A percentile compares a stretch with the other conserved stretches of the same genome.
Evolutionary conservation across 2,888 invertebrate species (phyloP).

Genomic region (Shargacucullia verbasci): DNA sequence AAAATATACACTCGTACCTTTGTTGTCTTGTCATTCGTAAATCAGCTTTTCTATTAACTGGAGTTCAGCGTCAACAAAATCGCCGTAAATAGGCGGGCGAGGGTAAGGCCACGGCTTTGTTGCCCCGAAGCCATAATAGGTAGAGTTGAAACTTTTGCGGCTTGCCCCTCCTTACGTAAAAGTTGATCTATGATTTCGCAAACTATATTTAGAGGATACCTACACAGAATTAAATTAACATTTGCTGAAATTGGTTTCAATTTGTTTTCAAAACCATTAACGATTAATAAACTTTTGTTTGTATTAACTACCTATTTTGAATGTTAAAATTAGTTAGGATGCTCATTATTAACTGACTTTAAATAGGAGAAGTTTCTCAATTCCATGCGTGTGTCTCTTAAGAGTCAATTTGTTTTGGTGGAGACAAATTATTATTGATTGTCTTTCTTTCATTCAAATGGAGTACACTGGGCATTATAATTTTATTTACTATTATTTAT

Average conservation of each 20-base stretch:
- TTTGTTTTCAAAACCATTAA: conserved; percentile 29
- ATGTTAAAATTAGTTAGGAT: background rate
- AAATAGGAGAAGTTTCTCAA: too few relatives aligned
- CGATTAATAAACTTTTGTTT: conserved; percentile 25
- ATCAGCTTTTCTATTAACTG: conserved; percentile 43
- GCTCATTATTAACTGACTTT: too few relatives aligned
- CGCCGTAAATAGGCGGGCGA: conserved; percentile 51
- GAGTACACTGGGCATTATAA: too few relatives aligned
- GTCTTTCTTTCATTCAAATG: too few relatives aligned
- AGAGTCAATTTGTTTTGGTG: too few relatives aligned
- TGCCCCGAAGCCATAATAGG: conserved; percentile 56
- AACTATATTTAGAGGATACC: conserved; percentile 45
- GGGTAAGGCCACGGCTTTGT: conserved; percentile 55
- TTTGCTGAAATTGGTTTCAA: conserved; percentile 30
- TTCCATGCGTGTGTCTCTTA: too few relatives aligned
- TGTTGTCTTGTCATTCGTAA: conserved; percentile 30
- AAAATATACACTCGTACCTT: conserved; percentile 15
- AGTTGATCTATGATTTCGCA: conserved; percentile 49
- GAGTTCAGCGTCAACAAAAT: conserved; percentile 54
- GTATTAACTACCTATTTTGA: background rate
- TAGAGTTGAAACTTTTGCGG: conserved; percentile 60
- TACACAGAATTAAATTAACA: conserved; percentile 46
- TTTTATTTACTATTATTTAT: too few relatives aligned
- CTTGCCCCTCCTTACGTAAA: conserved; percentile 39
- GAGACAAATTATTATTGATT: too few relatives aligned